Evolutionary conservation across 92 coral and sea anemone genomes (phyloP), one percentile per base, ranked within the genome.

Genomic region (Epizoanthus stellaris): DNA sequence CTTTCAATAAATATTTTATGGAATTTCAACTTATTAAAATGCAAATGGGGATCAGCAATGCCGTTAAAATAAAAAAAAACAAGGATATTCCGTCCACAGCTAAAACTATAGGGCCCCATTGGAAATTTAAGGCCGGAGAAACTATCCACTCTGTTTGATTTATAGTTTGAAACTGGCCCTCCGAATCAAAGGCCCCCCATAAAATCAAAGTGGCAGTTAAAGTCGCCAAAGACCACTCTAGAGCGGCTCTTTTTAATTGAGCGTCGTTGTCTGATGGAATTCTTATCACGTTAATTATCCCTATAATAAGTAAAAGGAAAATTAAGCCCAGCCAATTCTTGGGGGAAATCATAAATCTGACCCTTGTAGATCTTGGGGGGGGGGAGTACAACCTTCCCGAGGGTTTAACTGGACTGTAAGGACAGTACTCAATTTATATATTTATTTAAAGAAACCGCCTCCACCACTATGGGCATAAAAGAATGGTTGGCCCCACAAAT

Each of bases 401-500:
- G 66, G 66, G 19, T 60, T 17, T 60, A 60, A 60, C 66, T 60
- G 23, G 66, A 60, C 20, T 60, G 71, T 73, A 87, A 81, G 68
- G 86, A 77, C 82, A 88, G 71, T 19, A 88, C 82, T 53, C 91
- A 88, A 84, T 80, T 83, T 23, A 89, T 73, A 67, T 87, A 90
- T 84, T 79, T 85, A 53, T 90, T 88, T 60, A 90, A 54, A 72
- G 91, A 87, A 87, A 90, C 93, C 52, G 91, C 96, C 38, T 91
- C 94, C 43, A 93, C 68, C 56, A 91, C 94, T 52, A 93, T 93
- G 34, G 94, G 97, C 91, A 93, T 93, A 89, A 93, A 93, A 67
- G 93, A 91, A 75, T 93, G 94, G 79, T 91, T 91, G 45, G 97
- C 94, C 76, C 94, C 94, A 87, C 97, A 93, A 75, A 91, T 68